phyloP scores from a whole-genome alignment of 2,888 invertebrate genomes.

The Catocala fraxini region DNA sequence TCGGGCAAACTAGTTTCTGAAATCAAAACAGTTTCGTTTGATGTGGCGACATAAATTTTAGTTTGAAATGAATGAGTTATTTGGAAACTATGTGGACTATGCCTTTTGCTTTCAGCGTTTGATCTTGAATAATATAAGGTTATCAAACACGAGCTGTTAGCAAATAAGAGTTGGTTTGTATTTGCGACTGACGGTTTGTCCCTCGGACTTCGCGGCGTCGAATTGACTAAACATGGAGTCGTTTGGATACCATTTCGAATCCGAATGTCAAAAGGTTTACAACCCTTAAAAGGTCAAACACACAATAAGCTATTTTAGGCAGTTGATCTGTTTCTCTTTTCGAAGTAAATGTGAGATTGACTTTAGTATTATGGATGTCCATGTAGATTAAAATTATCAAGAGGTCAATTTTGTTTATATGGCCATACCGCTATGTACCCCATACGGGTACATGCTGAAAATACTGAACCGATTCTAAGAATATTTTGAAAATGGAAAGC shows the following conservation, averaged over 20 bases:
- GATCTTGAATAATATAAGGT: constrained; percentile 36
- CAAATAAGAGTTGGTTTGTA: constrained; percentile 23
- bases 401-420: too few species aligned
- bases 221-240: constrained; percentile 24
- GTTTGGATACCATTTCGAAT: constrained; percentile 16
- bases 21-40: constrained; percentile 65
- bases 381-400: too few species aligned
- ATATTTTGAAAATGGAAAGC: too few species aligned
- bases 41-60: constrained; percentile 59
- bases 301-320: constrained; percentile 12
- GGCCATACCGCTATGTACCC: too few species aligned
- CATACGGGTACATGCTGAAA: too few species aligned
- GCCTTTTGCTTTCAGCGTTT: constrained; percentile 22
- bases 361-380: too few species aligned
- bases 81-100: constrained; percentile 30
- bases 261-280: constrained; percentile 21
- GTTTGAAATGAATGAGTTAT: constrained; percentile 42
- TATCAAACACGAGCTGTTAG: constrained; percentile 37
- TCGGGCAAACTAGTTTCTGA: constrained; percentile 50
- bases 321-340: not conserved
- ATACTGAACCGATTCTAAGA: too few species aligned
- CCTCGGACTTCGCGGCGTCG: constrained; percentile 6
- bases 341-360: too few species aligned
- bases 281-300: constrained; percentile 4
- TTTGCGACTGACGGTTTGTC: constrained; percentile 13